Evolutionary conservation across 2,888 invertebrate genomes (phyloP).

Genomic region (Prostheceraeus crozeri): DNA sequence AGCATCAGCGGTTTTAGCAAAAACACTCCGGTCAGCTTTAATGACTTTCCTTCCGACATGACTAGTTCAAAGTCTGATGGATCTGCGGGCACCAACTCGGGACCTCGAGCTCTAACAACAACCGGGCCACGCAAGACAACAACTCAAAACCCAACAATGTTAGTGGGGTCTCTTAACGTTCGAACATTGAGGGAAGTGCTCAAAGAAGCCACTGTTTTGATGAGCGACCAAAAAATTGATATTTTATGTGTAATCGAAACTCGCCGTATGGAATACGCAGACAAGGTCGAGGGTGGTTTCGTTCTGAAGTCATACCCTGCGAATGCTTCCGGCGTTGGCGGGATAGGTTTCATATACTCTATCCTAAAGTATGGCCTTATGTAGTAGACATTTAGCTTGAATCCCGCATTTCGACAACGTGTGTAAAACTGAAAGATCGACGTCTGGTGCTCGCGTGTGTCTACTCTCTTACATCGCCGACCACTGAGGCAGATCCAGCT

Average conservation of each 20-base stretch:
- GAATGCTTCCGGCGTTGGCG: background rate
- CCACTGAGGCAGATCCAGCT: background rate
- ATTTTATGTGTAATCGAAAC: slow-evolving; percentile 16
- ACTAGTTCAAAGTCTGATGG: too few species aligned
- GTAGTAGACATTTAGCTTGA: slow-evolving; percentile 7
- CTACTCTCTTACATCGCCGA: background rate
- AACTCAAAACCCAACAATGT: too few species aligned
- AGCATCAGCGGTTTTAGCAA: too few species aligned
- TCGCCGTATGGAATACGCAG: background rate
- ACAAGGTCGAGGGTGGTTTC: slow-evolving; percentile 3
- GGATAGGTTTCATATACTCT: slow-evolving; percentile 8
- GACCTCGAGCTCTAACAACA: too few species aligned
- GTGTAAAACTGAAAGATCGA: slow-evolving; percentile 5
- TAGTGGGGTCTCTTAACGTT: too few species aligned
- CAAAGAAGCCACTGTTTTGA: slow-evolving; percentile 3
- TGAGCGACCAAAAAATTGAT: slow-evolving; percentile 5
- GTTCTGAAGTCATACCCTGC: background rate
- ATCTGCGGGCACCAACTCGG: too few species aligned
- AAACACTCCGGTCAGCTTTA: too few species aligned
- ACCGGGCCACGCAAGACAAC: too few species aligned
- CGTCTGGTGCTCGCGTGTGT: background rate
- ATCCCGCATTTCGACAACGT: background rate
- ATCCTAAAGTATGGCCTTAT: slow-evolving; percentile 18
- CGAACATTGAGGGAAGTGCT: too few species aligned
- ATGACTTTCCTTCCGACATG: too few species aligned